Conservation (phyloP, 2,797 vertebrate species). For the Nasua narica region DNA sequence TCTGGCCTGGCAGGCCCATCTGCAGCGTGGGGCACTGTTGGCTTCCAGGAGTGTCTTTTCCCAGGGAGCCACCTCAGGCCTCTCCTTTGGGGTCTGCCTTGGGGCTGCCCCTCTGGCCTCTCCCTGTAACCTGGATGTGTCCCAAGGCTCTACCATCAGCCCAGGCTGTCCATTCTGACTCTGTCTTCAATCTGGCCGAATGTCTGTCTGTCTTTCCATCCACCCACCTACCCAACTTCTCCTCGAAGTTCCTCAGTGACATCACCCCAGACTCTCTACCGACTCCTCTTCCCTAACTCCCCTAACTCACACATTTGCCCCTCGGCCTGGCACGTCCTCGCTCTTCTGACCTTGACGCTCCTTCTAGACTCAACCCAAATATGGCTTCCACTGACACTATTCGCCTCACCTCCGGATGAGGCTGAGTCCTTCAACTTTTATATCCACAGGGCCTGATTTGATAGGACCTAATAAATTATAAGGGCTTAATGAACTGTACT, state of each 20-base stretch:
- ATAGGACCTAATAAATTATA: neutral
- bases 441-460: neutral
- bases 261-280: neutral
- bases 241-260: neutral
- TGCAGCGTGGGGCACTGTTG: accelerated
- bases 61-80: too few relatives aligned
- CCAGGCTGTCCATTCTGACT: neutral
- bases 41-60: neutral
- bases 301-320: too few relatives aligned
- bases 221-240: neutral
- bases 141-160: neutral
- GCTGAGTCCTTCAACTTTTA: neutral
- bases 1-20: neutral
- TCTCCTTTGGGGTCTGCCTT: neutral
- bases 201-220: neutral
- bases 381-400: neutral
- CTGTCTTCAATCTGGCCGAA: neutral
- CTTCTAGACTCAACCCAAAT: neutral
- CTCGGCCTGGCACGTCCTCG: neutral
- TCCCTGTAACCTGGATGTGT: neutral
- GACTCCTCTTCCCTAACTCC: neutral
- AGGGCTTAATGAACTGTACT: neutral
- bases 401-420: neutral
- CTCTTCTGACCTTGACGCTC: neutral
- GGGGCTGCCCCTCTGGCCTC: neutral